Base-by-base conservation (phyloP, 2,113 vertebrate genomes). In the Symphodus melops region DNA sequence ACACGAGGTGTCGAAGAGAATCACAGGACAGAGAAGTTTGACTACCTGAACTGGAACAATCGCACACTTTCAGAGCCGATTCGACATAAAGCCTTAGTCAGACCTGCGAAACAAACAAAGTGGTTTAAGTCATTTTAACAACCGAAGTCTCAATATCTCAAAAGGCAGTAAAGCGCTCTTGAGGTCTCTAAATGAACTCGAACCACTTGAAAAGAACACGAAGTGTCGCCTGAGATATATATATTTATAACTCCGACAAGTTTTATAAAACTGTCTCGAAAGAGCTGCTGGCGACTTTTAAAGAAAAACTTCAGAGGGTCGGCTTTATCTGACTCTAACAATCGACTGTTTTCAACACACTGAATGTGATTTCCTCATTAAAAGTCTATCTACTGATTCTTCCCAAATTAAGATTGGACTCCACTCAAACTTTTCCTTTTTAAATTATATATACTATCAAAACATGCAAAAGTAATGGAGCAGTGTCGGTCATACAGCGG, bases 41-140 rank as follows among this genome's bases (percentile, higher is more conserved):
- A 33, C 28, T 4, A 33, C 28, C 28, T 1, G 4, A 6, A 37
- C 66, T 48, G 87, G 71, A 88, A 87, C 63, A 61, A 66, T 53
- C 61, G 65, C 74, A 57, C 71, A 54, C 87, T 88, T 89, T 75
- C 63, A 65, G 68, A 51, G 72, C 69, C 57, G 79, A 89, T 80
- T 83, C 72, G 49, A 68, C 80, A 64, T 57, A 48, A 67, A 10
- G 59, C 55, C 60, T 46, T 17, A 42, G 77, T 14, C 16, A 51
- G 8, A 61, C 63, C 72, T 54, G 55, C 53, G 25, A 53, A 75
- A 16, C 36, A 17, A 52, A 80, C 53, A 49, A 49, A 82, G 61
- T 8, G 7, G 59, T 49, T 79, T 68, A 60, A 77, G 20, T 76
- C 62, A 79, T 83, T 83, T 82, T 72, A 83, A 86, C 69, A 75